Percentiles rank a stretch among this genome's conserved stretches.
Evolutionary conservation across 2,888 invertebrate genomes (phyloP).

Genomic region (Drosophila mercatorum): DNA sequence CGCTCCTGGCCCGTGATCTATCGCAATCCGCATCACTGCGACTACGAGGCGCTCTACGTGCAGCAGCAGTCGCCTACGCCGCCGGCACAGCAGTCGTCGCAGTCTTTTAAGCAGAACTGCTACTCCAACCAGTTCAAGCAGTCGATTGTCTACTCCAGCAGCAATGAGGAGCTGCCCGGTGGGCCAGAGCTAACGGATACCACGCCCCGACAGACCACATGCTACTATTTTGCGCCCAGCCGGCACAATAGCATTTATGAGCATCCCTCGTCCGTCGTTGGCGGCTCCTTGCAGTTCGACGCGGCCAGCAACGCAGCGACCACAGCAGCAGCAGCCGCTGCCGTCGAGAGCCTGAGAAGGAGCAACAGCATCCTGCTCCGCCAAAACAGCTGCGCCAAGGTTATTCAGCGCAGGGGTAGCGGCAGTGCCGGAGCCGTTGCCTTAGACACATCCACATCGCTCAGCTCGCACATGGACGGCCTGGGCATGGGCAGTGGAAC

Average conservation of each 20-base stretch:
- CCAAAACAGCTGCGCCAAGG: conserved; percentile 83
- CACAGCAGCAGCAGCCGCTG: conserved; percentile 82
- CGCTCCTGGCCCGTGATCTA: conserved; percentile 85
- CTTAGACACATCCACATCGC: conserved; percentile 77
- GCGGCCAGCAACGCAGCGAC: conserved; percentile 68
- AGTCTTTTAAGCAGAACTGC: conserved; percentile 81
- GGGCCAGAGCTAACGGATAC: conserved; percentile 54
- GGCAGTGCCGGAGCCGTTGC: conserved; percentile 65
- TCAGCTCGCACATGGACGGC: conserved; percentile 81
- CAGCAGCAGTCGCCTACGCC: conserved; percentile 53
- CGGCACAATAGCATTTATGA: conserved; percentile 84
- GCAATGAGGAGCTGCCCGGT: conserved; percentile 80
- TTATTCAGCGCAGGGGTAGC: conserved; percentile 78
- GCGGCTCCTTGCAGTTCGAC: conserved; percentile 81
- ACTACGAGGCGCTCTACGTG: conserved; percentile 84
- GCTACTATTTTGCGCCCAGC: conserved; percentile 82
- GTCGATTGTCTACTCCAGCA: conserved; percentile 82
- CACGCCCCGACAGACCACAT: conserved; percentile 76
- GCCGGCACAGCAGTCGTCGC: conserved; percentile 34
- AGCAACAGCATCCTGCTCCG: conserved; percentile 82
- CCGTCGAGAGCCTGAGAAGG: conserved; percentile 80
- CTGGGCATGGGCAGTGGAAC: conserved; percentile 73
- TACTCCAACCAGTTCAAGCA: conserved; percentile 83
- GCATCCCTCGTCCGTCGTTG: conserved; percentile 82
- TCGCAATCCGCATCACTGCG: conserved; percentile 84